phyloP scores from a whole-genome alignment of 1,140 invertebrate genomes.

The Listronotus bonariensis region DNA sequence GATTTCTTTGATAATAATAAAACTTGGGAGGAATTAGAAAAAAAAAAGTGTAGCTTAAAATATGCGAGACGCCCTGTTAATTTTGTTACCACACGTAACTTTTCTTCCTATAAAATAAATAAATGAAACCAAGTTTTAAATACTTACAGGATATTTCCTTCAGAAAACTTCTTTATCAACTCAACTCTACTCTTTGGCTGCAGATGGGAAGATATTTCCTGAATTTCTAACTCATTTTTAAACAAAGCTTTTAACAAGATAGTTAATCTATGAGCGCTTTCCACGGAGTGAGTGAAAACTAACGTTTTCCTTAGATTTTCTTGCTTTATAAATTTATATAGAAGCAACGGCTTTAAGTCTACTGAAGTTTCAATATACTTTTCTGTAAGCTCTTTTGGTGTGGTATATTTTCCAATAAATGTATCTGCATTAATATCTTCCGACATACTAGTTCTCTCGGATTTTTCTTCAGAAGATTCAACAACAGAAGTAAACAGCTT shows the following conservation, averaged over 20 bases:
- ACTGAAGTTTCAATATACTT: conserved; percentile 70
- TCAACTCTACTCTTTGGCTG: conserved; percentile 65
- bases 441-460: conserved; percentile 48
- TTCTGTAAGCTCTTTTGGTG: conserved; percentile 82
- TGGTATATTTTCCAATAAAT: conserved; percentile 78
- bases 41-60: no score
- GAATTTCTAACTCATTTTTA: conserved; percentile 60
- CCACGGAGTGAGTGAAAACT: conserved; percentile 86
- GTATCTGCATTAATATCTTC: conserved; percentile 55
- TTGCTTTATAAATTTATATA: conserved; percentile 74
- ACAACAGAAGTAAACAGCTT: conserved; percentile 83
- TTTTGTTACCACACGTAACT: no score
- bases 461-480: conserved; percentile 53
- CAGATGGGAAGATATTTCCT: conserved; percentile 73
- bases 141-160: conserved; percentile 77
- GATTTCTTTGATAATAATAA: no score
- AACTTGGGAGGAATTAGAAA: no score
- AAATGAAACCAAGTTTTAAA: no score
- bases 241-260: conserved; percentile 57
- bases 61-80: no score
- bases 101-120: no score
- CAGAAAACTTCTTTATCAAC: conserved; percentile 73
- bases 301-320: conserved; percentile 76
- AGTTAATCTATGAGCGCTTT: conserved; percentile 71
- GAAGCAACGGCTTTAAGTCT: conserved; percentile 80